Conservation (phyloP, 2,113 vertebrate genomes). For the Chionis minor region DNA sequence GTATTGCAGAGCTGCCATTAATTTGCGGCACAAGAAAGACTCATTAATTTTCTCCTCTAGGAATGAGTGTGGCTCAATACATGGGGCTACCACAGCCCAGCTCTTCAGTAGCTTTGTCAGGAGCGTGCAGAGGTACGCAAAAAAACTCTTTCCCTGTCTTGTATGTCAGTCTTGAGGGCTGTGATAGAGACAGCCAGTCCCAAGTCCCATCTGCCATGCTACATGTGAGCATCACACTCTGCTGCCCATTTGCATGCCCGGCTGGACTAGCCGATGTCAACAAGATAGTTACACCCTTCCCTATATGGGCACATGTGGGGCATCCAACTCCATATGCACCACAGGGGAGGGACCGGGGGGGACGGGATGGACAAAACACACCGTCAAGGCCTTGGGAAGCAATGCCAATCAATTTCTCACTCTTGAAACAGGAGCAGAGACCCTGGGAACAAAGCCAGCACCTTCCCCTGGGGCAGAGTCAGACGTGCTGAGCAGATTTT, state of each 20-base stretch:
- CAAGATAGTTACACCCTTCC: slow-evolving; percentile 19
- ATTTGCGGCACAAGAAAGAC: background rate
- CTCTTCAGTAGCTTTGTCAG: background rate
- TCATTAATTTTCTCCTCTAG: background rate
- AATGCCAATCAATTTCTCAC: background rate
- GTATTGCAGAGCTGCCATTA: background rate
- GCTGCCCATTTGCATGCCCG: background rate
- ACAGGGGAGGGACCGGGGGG: background rate
- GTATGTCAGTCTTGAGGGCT: background rate
- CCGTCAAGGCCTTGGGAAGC: background rate
- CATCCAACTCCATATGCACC: background rate
- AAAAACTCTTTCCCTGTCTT: background rate
- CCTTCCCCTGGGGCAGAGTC: background rate
- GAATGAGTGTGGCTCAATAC: background rate
- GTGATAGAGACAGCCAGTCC: slow-evolving; percentile 45
- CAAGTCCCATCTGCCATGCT: background rate
- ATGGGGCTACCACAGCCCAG: background rate
- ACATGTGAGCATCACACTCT: slow-evolving; percentile 42
- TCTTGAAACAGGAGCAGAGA: slow-evolving; percentile 1
- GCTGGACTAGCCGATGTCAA: slow-evolving; percentile 24
- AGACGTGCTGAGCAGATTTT: background rate
- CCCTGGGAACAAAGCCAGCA: slow-evolving; percentile 18
- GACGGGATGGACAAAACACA: background rate
- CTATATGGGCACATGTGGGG: background rate
- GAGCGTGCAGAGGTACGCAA: rapidly evolving